Conservation (phyloP, 2,888 invertebrate species). For the Lepidocyrtoides sp. region DNA sequence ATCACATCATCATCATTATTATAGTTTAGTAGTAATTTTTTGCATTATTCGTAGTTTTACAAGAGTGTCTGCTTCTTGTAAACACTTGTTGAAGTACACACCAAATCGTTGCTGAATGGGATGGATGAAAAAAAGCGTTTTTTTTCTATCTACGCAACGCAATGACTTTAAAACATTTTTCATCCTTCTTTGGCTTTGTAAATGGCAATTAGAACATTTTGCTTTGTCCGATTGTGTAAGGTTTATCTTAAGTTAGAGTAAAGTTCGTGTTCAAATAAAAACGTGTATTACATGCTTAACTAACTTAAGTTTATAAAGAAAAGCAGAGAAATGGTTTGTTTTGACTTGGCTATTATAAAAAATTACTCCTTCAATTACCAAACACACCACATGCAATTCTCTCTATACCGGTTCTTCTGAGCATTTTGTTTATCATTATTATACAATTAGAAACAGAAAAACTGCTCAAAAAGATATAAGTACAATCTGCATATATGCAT, state of each 20-base stretch:
- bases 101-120: constrained; percentile 9
- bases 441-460: not conserved
- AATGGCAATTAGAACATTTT: no score
- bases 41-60: not conserved
- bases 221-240: no score
- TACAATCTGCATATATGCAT: no score
- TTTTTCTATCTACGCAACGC: no score
- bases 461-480: not conserved
- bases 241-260: no score
- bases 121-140: not conserved
- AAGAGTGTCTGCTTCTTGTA: not conserved
- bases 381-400: not conserved
- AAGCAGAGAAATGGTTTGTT: no score
- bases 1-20: constrained; percentile 38
- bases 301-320: no score
- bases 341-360: no score
- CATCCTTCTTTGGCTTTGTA: no score
- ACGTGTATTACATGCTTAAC: no score
- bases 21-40: not conserved
- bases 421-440: not conserved
- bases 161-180: no score
- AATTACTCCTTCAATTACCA: not conserved
- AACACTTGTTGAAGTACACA: not conserved
- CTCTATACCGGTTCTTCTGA: constrained; percentile 32
- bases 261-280: no score